phyloP scores from a whole-genome alignment of 2,888 invertebrate species.

The Agriopis marginaria region DNA sequence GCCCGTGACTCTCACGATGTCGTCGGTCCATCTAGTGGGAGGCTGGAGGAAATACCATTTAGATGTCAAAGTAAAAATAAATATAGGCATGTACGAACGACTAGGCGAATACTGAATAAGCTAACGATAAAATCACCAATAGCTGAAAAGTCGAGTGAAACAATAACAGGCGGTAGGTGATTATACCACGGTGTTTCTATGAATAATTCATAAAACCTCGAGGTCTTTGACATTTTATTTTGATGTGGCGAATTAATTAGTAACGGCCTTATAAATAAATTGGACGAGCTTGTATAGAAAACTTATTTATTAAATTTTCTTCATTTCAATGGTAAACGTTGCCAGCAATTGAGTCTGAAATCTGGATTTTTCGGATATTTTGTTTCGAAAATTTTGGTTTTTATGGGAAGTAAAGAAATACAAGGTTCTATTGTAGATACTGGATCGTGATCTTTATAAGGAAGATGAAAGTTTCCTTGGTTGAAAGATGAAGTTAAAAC shows the following conservation, averaged over 20 bases:
- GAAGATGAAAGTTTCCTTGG: neutral
- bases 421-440: neutral
- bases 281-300: neutral
- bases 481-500: neutral
- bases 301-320: conserved; percentile 3
- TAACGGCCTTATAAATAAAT: conserved; percentile 10
- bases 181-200: conserved; percentile 16
- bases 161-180: conserved; percentile 16
- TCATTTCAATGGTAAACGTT: neutral
- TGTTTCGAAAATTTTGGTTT: neutral
- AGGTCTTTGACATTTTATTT: conserved; percentile 32
- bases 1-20: no score
- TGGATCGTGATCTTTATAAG: neutral
- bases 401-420: neutral
- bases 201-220: conserved; percentile 21
- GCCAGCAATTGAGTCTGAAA: no score
- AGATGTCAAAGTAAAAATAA: neutral
- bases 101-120: neutral
- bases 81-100: neutral
- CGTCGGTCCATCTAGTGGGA: no score
- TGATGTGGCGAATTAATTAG: conserved; percentile 17
- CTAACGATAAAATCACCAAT: conserved; percentile 8
- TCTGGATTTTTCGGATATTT: no score
- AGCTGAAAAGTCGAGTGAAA: conserved; percentile 3
- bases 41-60: no score